Evolutionary conservation across 1,140 invertebrate species (phyloP).

Genomic region (Scaptomyza montana): DNA sequence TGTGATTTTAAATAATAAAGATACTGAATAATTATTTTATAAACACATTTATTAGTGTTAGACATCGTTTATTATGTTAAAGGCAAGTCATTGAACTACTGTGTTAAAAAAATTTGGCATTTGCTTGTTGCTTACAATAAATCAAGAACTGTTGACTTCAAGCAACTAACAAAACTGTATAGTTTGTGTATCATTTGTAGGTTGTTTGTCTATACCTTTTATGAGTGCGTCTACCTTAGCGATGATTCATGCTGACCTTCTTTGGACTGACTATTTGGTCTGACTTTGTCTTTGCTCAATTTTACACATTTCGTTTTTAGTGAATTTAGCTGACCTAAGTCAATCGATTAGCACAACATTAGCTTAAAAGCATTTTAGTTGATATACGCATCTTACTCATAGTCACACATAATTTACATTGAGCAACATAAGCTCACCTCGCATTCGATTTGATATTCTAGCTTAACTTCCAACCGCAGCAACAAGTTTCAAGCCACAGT

Average conservation of each 20-base stretch:
- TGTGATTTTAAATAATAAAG: too few species aligned
- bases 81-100: slow-evolving; percentile 42
- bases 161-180: slow-evolving; percentile 38
- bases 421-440: slow-evolving; percentile 29
- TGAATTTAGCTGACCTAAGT: slow-evolving; percentile 17
- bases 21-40: neutral
- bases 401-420: slow-evolving; percentile 54
- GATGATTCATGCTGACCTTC: slow-evolving; percentile 57
- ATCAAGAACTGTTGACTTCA: slow-evolving; percentile 57
- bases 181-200: slow-evolving; percentile 33
- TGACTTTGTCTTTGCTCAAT: slow-evolving; percentile 28
- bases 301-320: slow-evolving; percentile 25
- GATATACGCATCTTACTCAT: slow-evolving; percentile 9
- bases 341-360: slow-evolving; percentile 42
- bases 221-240: slow-evolving; percentile 10
- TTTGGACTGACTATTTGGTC: slow-evolving; percentile 22
- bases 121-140: slow-evolving; percentile 36
- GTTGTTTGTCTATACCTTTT: slow-evolving; percentile 12
- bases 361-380: slow-evolving; percentile 26
- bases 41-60: slow-evolving; percentile 24
- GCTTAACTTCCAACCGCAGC: slow-evolving; percentile 45
- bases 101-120: slow-evolving; percentile 48
- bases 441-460: slow-evolving; percentile 54
- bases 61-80: slow-evolving; percentile 18
- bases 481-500: slow-evolving; percentile 40